Base-by-base conservation (phyloP, 37 sponge, comb jelly and placozoan species). In the Hexactinellida sp. region DNA sequence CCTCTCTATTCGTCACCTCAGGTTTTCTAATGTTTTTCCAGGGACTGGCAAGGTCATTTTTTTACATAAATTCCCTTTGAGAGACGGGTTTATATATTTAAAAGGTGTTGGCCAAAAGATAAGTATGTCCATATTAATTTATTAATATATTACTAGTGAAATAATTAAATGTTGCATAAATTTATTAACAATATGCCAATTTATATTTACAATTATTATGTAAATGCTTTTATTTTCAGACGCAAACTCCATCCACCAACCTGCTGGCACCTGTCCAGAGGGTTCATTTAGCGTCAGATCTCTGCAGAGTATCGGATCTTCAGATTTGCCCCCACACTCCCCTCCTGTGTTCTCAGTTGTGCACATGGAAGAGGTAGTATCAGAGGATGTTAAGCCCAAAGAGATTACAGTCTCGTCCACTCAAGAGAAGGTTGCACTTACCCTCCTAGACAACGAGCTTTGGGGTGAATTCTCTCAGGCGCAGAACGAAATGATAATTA, bases 401-500 rank as follows among this genome's bases (percentile, higher is more conserved):
- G 76, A 63, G 34, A 7, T 63, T 63, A n/a, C 76, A 63, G 25
- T 23, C 76, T 63, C 76, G 3, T 63, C 76, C 76, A 63, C 76
- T 10, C 76, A 63, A n/a, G 76, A 63, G 34, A 63, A 63, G 30
- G 30, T 63, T 25, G 76, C 76, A 21, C 19, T 63, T n/a, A 63
- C 32, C 30, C 76, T 63, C 25, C 21, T n/a, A 1, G 76, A 63
- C 13, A 32, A 23, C 13, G 76, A 63, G 76, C 76, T 63, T 1
- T 63, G 76, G 76, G 13, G 34, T 28, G 76, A 63, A n/a, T 63
- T 63, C 76, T 63, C 76, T 10, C 76, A 63, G 76, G 76, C 76
- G 76, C 76, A 63, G 76, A 63, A 63, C 76, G 76, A 63, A 63
- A 63, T 63, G 76, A 63, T 63, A 63, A 63, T 63, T 63, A 63